Conservation (phyloP, 1,140 invertebrate genomes). For the Caerostris darwini region DNA sequence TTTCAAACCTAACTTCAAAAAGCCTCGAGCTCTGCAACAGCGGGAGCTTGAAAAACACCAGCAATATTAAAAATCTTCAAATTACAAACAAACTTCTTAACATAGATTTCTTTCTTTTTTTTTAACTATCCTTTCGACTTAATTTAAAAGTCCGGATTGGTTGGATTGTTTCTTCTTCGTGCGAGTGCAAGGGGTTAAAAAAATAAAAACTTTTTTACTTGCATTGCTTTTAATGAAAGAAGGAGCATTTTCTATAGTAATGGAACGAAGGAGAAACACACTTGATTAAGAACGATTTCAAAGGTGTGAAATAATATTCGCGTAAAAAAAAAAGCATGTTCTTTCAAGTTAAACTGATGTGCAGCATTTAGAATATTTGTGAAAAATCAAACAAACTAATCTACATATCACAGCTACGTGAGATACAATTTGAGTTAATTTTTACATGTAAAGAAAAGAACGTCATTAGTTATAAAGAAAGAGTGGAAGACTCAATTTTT, state of each 20-base stretch:
- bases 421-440: too few species aligned
- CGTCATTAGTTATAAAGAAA: too few species aligned
- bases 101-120: background rate
- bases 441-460: too few species aligned
- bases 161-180: background rate
- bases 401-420: too few species aligned
- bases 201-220: background rate
- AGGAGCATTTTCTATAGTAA: background rate
- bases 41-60: background rate
- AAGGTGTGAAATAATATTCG: background rate
- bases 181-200: background rate
- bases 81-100: constrained; percentile 62
- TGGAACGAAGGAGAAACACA: background rate
- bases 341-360: background rate
- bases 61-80: constrained; percentile 52
- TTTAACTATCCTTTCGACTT: constrained; percentile 61
- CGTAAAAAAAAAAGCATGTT: background rate
- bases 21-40: constrained; percentile 52
- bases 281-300: background rate
- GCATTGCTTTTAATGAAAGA: background rate
- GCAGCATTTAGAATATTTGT: background rate
- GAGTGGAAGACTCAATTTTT: too few species aligned
- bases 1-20: constrained; percentile 72
- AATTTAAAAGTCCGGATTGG: constrained; percentile 64
- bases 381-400: too few species aligned